These are phyloP conservation scores for Montipora sp. DNA, from an alignment of 64 coral and sea anemone genomes.

Conservation along the genomic window DNA sequence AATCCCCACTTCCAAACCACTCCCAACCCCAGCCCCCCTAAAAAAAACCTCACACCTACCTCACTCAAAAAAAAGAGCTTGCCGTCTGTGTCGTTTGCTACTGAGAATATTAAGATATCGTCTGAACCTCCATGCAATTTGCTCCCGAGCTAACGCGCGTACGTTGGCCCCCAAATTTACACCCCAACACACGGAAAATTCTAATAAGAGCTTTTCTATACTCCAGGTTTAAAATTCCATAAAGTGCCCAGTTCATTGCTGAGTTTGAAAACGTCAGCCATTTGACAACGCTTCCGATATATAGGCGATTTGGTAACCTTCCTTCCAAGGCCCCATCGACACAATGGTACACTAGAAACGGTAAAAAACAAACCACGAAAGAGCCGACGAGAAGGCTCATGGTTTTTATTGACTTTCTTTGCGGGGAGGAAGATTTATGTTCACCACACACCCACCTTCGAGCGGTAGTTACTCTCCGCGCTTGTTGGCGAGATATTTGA, in stretches of 20 bases:
- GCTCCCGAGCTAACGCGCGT: neutral
- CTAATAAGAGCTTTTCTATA: constrained; percentile 1
- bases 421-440: neutral
- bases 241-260: constrained; percentile 57
- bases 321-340: neutral
- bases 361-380: constrained; percentile 30
- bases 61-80: too few relatives aligned
- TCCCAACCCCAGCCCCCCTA: too few relatives aligned
- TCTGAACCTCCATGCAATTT: neutral
- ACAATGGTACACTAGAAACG: constrained; percentile 36
- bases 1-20: too few relatives aligned
- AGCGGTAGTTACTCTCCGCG: neutral
- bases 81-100: too few relatives aligned
- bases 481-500: constrained; percentile 36
- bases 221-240: constrained; percentile 44
- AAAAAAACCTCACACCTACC: too few relatives aligned
- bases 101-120: neutral
- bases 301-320: constrained; percentile 5
- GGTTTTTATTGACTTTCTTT: constrained; percentile 51
- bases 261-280: constrained; percentile 55
- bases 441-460: neutral
- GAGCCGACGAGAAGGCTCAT: constrained; percentile 35
- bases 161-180: neutral
- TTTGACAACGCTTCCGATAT: constrained; percentile 39
- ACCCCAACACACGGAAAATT: neutral